Conservation (phyloP, 2,888 invertebrate species). For the Nephrocerus scutellatus region DNA sequence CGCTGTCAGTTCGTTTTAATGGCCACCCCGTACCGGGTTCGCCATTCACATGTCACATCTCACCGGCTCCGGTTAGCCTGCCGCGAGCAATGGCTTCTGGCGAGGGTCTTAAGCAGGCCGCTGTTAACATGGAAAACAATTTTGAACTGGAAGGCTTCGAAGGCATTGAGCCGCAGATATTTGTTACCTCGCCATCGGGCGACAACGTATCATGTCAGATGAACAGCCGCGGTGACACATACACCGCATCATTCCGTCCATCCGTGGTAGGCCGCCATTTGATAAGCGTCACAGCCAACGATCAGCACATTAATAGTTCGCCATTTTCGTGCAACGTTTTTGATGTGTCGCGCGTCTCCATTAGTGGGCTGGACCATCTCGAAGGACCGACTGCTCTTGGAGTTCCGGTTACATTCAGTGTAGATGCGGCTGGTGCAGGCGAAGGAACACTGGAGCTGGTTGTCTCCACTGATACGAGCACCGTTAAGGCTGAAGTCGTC, state of each 20-base stretch:
- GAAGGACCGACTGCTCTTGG: slow-evolving; percentile 54
- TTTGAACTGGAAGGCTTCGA: slow-evolving; percentile 54
- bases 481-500: slow-evolving; percentile 81
- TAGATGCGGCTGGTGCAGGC: slow-evolving; percentile 91
- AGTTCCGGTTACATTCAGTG: slow-evolving; percentile 83
- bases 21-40: slow-evolving; percentile 77
- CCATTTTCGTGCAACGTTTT: slow-evolving; percentile 93
- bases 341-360: slow-evolving; percentile 75
- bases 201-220: slow-evolving; percentile 69
- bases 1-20: slow-evolving; percentile 78
- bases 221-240: slow-evolving; percentile 59
- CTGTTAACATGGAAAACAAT: slow-evolving; percentile 50
- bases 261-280: slow-evolving; percentile 81
- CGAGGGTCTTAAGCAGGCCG: slow-evolving; percentile 45
- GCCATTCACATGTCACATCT: slow-evolving; percentile 86
- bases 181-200: slow-evolving; percentile 78
- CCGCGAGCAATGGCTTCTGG: slow-evolving; percentile 52
- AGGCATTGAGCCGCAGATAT: slow-evolving; percentile 60
- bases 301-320: slow-evolving; percentile 79
- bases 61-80: slow-evolving; percentile 52
- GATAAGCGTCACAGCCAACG: slow-evolving; percentile 73
- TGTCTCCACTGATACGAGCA: slow-evolving; percentile 81
- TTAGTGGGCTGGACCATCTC: slow-evolving; percentile 58
- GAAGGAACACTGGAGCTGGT: slow-evolving; percentile 89
- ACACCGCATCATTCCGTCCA: slow-evolving; percentile 73